Evolutionary conservation across 2,888 invertebrate species (phyloP).

Genomic region (Sympetrum striolatum): DNA sequence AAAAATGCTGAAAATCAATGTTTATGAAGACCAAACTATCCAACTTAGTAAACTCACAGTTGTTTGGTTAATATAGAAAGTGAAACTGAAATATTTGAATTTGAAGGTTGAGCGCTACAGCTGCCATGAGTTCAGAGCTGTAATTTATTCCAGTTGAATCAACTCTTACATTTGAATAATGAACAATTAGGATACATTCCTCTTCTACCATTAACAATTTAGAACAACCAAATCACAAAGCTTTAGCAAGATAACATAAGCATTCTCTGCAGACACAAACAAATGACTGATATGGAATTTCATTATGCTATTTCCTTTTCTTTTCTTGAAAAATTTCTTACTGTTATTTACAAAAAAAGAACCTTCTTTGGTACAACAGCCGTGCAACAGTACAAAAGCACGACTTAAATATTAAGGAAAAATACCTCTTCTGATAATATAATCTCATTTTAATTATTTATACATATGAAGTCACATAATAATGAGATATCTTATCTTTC

Average conservation of each 20-base stretch:
- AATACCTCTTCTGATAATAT: slow-evolving; percentile 34
- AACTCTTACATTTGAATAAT: not conserved
- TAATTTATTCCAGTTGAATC: not conserved
- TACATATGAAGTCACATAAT: slow-evolving; percentile 13
- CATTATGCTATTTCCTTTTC: not conserved
- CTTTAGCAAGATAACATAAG: slow-evolving; percentile 21
- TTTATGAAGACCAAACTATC: too few relatives aligned
- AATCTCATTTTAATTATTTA: slow-evolving; percentile 31
- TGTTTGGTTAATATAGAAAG: too few relatives aligned
- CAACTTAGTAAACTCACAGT: too few relatives aligned
- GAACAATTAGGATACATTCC: not conserved
- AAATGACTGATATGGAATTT: slow-evolving; percentile 37
- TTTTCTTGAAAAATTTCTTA: not conserved
- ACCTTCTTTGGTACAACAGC: slow-evolving; percentile 42
- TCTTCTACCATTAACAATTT: not conserved
- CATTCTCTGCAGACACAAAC: slow-evolving; percentile 18
- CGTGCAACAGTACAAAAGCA: slow-evolving; percentile 13
- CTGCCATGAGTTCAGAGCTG: not conserved
- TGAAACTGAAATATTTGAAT: not conserved
- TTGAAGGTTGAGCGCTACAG: not conserved
- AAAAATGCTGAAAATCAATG: too few relatives aligned
- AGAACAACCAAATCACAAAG: not conserved
- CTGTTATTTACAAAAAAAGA: slow-evolving; percentile 34
- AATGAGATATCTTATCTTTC: not conserved
- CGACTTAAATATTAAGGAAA: slow-evolving; percentile 25